Evolutionary conservation across 2,113 vertebrate genomes (phyloP).

Genomic region (Vulpes vulpes): DNA sequence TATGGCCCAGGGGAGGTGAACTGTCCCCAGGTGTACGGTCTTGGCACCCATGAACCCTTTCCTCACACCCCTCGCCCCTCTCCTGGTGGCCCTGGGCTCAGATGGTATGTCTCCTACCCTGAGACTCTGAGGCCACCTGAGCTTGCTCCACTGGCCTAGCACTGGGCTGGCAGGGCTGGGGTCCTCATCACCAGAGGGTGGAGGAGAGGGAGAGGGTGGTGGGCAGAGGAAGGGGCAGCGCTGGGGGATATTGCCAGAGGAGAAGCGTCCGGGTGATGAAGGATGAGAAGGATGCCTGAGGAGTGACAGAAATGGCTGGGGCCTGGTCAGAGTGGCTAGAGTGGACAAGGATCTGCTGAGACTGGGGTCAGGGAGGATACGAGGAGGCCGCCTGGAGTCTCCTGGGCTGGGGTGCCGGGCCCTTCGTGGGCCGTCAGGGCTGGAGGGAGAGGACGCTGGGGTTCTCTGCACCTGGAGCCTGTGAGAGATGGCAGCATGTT

Average conservation of each 20-base stretch:
- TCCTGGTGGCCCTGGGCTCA: too few relatives aligned
- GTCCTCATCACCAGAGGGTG: not conserved
- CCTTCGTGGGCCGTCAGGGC: accelerated
- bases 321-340: too few relatives aligned
- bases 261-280: not conserved
- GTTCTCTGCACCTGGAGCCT: not conserved
- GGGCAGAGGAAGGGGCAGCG: not conserved
- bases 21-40: not conserved
- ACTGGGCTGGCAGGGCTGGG: not conserved
- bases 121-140: not conserved
- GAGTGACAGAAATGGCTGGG: too few relatives aligned
- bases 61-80: not conserved
- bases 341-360: not conserved
- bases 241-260: not conserved
- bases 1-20: not conserved
- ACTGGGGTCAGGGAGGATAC: not conserved
- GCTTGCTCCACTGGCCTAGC: too few relatives aligned
- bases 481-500: accelerated
- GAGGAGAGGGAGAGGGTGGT: not conserved
- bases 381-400: not conserved
- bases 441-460: not conserved
- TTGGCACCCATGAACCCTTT: not conserved
- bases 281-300: not conserved
- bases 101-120: not conserved
- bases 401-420: not conserved